Percentiles rank a stretch among this genome's conserved stretches.
Conservation (phyloP, 2,113 vertebrate genomes). For the Limanda limanda region DNA sequence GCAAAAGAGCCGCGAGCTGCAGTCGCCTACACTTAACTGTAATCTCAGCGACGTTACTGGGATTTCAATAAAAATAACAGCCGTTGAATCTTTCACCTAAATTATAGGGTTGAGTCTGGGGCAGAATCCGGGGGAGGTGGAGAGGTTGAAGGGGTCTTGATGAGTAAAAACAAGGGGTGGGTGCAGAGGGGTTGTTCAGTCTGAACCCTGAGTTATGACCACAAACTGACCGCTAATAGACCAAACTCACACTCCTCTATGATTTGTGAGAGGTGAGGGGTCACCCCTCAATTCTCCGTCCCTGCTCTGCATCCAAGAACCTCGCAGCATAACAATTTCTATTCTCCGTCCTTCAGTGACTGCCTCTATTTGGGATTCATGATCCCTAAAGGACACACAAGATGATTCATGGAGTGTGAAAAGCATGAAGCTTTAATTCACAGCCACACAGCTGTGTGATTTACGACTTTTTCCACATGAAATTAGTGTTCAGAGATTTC, state of each 20-base stretch:
- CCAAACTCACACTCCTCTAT: slow-evolving; percentile 58
- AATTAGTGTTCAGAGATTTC: slow-evolving; percentile 36
- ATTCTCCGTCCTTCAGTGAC: slow-evolving; percentile 40
- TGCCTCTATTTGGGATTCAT: slow-evolving; percentile 39
- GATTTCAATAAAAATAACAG: slow-evolving; percentile 77
- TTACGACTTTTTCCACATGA: slow-evolving; percentile 38
- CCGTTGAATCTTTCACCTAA: slow-evolving; percentile 68
- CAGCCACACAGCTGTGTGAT: slow-evolving; percentile 43
- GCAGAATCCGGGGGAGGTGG: slow-evolving; percentile 27
- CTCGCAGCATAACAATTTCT: slow-evolving; percentile 33
- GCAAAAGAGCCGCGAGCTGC: slow-evolving; percentile 41
- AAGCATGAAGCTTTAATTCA: slow-evolving; percentile 48
- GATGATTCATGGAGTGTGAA: slow-evolving; percentile 63
- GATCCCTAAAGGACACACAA: slow-evolving; percentile 30
- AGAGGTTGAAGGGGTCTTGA: slow-evolving; percentile 25
- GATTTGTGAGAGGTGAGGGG: slow-evolving; percentile 66
- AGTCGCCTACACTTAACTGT: slow-evolving; percentile 56
- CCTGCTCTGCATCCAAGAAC: slow-evolving; percentile 40
- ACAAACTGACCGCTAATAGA: slow-evolving; percentile 68
- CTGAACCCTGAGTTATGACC: slow-evolving; percentile 55
- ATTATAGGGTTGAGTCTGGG: slow-evolving; percentile 72
- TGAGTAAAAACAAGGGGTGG: slow-evolving; percentile 48
- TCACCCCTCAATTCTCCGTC: slow-evolving; percentile 41
- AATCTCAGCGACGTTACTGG: slow-evolving; percentile 66
- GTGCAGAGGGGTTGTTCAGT: slow-evolving; percentile 8